phyloP scores from a whole-genome alignment of 1,140 invertebrate genomes.

The Diuraphis noxia region DNA sequence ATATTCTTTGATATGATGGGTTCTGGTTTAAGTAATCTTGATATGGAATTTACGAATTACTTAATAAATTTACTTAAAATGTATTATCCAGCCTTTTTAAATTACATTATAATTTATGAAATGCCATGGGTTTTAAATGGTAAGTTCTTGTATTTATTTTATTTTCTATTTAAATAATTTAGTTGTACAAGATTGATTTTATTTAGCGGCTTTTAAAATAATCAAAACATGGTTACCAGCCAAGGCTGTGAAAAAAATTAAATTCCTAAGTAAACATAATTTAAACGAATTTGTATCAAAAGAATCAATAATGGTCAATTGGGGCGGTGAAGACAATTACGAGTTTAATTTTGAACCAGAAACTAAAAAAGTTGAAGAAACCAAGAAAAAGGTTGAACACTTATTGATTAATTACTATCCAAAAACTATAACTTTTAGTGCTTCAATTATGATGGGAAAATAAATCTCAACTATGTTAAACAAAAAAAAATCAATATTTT shows the following conservation, averaged over 20 bases:
- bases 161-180: not conserved
- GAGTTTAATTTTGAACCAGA: constrained; percentile 73
- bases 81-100: constrained; percentile 88
- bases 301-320: constrained; percentile 74
- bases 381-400: constrained; percentile 64
- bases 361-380: constrained; percentile 56
- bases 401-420: constrained; percentile 6
- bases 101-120: constrained; percentile 90
- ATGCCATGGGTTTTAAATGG: constrained; percentile 93
- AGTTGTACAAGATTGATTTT: constrained; percentile 54
- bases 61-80: constrained; percentile 84
- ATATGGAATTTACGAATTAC: constrained; percentile 84
- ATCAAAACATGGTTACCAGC: constrained; percentile 87
- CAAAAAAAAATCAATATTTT: not conserved
- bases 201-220: constrained; percentile 85
- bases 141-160: constrained; percentile 60
- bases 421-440: not conserved
- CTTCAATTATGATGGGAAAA: not conserved
- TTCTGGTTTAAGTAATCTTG: constrained; percentile 82
- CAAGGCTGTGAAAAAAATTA: constrained; percentile 87
- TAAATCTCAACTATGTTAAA: not conserved
- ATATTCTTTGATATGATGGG: constrained; percentile 89
- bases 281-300: constrained; percentile 77
- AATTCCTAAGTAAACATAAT: constrained; percentile 79
- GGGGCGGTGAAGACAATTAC: constrained; percentile 85